Evolutionary conservation across 2,113 vertebrate species (phyloP).

Genomic region (Saccopteryx bilineata): DNA sequence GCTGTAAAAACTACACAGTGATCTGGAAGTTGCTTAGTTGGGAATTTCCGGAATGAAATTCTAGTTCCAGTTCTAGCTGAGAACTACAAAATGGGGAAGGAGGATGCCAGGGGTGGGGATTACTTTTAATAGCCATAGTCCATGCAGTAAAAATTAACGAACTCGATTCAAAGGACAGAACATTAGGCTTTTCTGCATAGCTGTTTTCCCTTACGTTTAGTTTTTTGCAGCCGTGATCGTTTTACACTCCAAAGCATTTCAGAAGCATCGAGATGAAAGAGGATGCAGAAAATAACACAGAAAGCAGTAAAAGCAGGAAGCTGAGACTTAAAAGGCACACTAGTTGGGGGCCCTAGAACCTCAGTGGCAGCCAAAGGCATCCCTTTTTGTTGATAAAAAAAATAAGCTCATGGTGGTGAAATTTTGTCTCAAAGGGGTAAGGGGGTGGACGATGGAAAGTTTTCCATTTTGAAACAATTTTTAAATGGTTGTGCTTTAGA

Average conservation of each 20-base stretch:
- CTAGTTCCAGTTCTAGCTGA: background rate
- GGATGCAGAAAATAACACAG: background rate
- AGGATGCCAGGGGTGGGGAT: too few species aligned
- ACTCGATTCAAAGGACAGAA: background rate
- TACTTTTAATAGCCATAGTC: background rate
- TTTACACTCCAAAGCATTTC: background rate
- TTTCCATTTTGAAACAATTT: conserved; percentile 34
- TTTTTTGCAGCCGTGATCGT: background rate
- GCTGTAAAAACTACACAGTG: background rate
- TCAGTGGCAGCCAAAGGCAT: background rate
- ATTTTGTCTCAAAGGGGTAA: background rate
- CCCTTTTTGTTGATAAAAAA: background rate
- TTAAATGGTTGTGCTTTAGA: background rate
- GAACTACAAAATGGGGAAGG: background rate
- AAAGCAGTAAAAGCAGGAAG: background rate
- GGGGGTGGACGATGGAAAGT: background rate
- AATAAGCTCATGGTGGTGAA: background rate
- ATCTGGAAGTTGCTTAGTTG: background rate
- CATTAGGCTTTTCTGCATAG: background rate
- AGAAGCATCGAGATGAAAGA: background rate
- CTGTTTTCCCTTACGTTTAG: background rate
- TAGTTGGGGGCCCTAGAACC: background rate
- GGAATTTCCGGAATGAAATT: background rate
- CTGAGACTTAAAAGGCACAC: background rate
- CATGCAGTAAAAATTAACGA: background rate